Evolutionary conservation across 2,888 invertebrate genomes (phyloP).

Genomic region (Tridacna crocea): DNA sequence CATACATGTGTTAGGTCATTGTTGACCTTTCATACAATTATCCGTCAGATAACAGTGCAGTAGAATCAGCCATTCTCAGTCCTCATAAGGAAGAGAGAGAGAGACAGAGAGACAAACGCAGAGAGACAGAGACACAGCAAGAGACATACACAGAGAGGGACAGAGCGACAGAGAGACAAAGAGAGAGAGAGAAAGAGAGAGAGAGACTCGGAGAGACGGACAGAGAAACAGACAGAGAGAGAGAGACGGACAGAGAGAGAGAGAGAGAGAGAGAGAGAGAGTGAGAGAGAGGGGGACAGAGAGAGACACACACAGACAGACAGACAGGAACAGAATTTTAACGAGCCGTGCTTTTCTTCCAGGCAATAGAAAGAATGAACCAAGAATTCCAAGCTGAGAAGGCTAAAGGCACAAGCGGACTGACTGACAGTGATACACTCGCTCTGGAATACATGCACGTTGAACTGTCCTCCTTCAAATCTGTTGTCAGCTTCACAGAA

Average conservation of each 20-base stretch:
- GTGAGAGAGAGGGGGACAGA: too few species aligned
- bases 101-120: too few species aligned
- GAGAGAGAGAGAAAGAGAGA: too few species aligned
- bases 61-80: too few species aligned
- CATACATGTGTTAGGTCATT: too few species aligned
- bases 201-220: background rate
- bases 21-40: too few species aligned
- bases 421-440: conserved; percentile 34
- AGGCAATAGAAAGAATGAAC: conserved; percentile 51
- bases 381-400: conserved; percentile 37
- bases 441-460: conserved; percentile 55
- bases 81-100: too few species aligned
- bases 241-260: background rate
- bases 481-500: conserved; percentile 45
- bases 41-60: too few species aligned
- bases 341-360: background rate
- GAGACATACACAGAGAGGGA: background rate
- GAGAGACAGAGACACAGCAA: background rate
- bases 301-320: background rate
- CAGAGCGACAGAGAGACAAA: background rate
- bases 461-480: conserved; percentile 54
- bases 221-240: background rate
- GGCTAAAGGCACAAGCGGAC: conserved; percentile 26
- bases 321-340: background rate
- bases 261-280: background rate